These are phyloP conservation scores for Drosophila micromelanica DNA, from an alignment of 1,140 invertebrate genomes.

Conservation along the genomic window DNA sequence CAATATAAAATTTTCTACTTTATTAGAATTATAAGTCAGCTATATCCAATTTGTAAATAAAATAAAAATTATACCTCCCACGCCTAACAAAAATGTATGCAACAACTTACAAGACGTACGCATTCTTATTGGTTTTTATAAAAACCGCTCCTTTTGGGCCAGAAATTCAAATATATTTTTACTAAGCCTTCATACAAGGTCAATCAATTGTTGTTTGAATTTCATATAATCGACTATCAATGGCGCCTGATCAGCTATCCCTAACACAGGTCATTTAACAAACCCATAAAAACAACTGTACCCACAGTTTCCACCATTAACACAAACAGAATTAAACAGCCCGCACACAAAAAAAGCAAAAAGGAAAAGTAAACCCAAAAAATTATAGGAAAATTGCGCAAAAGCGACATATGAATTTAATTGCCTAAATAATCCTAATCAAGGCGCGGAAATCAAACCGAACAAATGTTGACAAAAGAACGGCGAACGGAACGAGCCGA, in stretches of 20 bases:
- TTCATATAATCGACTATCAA: slow-evolving; percentile 13
- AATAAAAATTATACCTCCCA: too few relatives aligned
- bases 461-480: slow-evolving; percentile 59
- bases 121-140: too few relatives aligned
- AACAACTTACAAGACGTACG: too few relatives aligned
- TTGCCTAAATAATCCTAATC: slow-evolving; percentile 73
- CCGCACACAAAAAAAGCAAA: neutral
- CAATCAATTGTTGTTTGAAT: neutral
- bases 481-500: slow-evolving; percentile 29
- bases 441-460: slow-evolving; percentile 43
- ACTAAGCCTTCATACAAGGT: too few relatives aligned
- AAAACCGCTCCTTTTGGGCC: too few relatives aligned
- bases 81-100: too few relatives aligned
- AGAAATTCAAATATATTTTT: too few relatives aligned
- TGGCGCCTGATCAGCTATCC: slow-evolving; percentile 8
- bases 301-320: slow-evolving; percentile 19
- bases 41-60: too few relatives aligned
- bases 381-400: slow-evolving; percentile 57
- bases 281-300: slow-evolving; percentile 26
- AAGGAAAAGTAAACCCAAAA: slow-evolving; percentile 24
- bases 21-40: too few relatives aligned
- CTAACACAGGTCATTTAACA: slow-evolving; percentile 20
- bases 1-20: too few relatives aligned
- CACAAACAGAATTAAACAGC: slow-evolving; percentile 11
- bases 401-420: slow-evolving; percentile 74